Percentiles rank a stretch among this genome's conserved stretches.
Conservation (phyloP, 2,888 invertebrate genomes). For the Macrophya alboannulata region DNA sequence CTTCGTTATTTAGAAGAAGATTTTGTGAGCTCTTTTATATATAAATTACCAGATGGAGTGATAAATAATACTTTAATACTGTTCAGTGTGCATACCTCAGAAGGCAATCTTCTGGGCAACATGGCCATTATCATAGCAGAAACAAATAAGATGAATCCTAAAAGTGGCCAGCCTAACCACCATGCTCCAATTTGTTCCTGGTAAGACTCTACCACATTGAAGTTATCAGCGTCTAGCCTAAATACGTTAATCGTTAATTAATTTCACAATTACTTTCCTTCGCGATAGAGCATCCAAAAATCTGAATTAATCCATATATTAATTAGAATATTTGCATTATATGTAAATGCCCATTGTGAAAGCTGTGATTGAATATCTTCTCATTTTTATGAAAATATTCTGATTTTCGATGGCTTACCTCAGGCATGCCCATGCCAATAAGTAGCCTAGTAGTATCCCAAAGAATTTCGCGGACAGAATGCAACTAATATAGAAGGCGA, state of each 20-base stretch:
- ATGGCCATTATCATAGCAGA: constrained; percentile 81
- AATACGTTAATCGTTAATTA: background rate
- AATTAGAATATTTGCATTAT: too few species aligned
- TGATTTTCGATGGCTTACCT: constrained; percentile 63
- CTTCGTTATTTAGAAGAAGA: background rate
- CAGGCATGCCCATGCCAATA: constrained; percentile 75
- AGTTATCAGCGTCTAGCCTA: constrained; percentile 72
- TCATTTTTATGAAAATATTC: background rate
- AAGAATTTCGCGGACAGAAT: constrained; percentile 70
- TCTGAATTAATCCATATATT: too few species aligned
- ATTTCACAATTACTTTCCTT: background rate
- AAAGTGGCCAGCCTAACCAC: constrained; percentile 82
- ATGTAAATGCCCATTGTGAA: too few species aligned
- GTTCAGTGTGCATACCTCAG: constrained; percentile 69
- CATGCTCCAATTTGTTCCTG: constrained; percentile 76
- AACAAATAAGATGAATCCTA: constrained; percentile 80
- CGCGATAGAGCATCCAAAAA: background rate
- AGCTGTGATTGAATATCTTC: background rate
- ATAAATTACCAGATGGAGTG: too few species aligned
- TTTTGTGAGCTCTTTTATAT: too few species aligned
- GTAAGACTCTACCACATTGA: constrained; percentile 69
- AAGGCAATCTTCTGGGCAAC: constrained; percentile 82
- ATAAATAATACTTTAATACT: background rate
- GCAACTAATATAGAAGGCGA: constrained; percentile 78
- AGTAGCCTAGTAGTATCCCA: constrained; percentile 72